Base-by-base conservation (phyloP, 1,140 invertebrate genomes). In the Holotrichia oblita region DNA sequence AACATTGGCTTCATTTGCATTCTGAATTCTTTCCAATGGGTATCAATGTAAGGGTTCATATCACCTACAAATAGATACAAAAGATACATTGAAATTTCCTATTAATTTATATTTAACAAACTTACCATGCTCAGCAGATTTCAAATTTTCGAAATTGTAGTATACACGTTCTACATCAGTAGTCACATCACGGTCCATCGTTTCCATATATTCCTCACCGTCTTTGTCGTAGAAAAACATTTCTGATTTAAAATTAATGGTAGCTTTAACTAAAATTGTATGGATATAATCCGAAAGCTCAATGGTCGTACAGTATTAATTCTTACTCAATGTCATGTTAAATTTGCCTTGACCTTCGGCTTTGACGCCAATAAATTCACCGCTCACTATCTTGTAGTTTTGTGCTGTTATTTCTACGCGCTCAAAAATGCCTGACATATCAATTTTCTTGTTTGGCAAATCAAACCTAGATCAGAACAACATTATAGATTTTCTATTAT, bases 121-220 rank as follows among this genome's bases (percentile, higher is more conserved):
- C 22, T 69, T 69, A 69, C 61, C 61, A 22, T 24, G 0, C 3
- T 69, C 61, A 22, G 17, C 22, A 27, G 61, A 69, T 69, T 69
- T 69, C 12, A 69, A 22, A 27, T 69, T 69, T 22, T 69, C 61
- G 22, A 69, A 69, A 34, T 69, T 9, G 10, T 69, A 69, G 14
- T 69, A 69, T 7, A 0, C 22, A 69, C 12, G 61, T 69, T 27
- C 61, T 6, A 69, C 0, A 14, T 14, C 9, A 8, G 61, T 22
- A 27, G 20, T 69, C 22, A 34, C 3, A 17, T 9, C 2, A 8
- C 17, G 12, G 22, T 69, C 24, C 2, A 27, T 20, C 20, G 24
- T 14, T 27, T 69, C 61, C 2, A 69, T 27, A 20, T 69, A 69
- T 3, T 69, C 8, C 14, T 69, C 61, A 34, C 61, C 61, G 1